Evolutionary conservation across 2,113 vertebrate species (phyloP), one percentile per base, ranked within the genome.

Genomic region (Pedionomus torquatus): DNA sequence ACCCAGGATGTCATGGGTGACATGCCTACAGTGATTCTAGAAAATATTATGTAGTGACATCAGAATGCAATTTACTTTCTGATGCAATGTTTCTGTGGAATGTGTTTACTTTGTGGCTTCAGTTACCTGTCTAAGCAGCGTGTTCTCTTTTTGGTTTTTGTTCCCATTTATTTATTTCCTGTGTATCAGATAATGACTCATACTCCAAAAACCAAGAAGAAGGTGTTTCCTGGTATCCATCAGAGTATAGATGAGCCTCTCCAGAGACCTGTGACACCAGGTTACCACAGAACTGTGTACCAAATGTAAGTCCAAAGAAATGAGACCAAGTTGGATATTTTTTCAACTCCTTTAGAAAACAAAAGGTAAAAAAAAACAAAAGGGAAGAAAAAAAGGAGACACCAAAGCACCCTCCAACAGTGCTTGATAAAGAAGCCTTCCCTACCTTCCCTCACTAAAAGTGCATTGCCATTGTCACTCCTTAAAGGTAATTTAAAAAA

Each of bases 121-220:
- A 52, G 24, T 66, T 75, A 37, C 23, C 17, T 66, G 28, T 43
- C 49, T 48, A 90, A 75, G 31, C 55, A 26, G 55, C 68, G 41
- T 54, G 33, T 78, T 66, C 6, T 66, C 18, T 63, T 80, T 74
- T 90, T 93, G 37, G 39, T 33, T 26, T 49, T 31, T 44, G 10
- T 46, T 46, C 9, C 28, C 4, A 26, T 87, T 80, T 35, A 25
- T 86, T 89, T 10, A 2, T 93, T 90, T 96, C 41, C 33, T 93
- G 2, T 72, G 3, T 93, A 63, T 94, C 94, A 99, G 99, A 99
- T 99, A 94, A 99, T 99, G 99, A 99, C 99, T 81, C 99, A 99
- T 97, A 98, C 99, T 44, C 97, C 98, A 33, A 99, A 98, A 98
- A 65, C 52, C 7, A 99, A 98, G 97, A 98, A 98, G 97, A 99